Evolutionary conservation across 2,113 vertebrate species (phyloP), one percentile per base, ranked within the genome.

Genomic region (Varanus salvator): DNA sequence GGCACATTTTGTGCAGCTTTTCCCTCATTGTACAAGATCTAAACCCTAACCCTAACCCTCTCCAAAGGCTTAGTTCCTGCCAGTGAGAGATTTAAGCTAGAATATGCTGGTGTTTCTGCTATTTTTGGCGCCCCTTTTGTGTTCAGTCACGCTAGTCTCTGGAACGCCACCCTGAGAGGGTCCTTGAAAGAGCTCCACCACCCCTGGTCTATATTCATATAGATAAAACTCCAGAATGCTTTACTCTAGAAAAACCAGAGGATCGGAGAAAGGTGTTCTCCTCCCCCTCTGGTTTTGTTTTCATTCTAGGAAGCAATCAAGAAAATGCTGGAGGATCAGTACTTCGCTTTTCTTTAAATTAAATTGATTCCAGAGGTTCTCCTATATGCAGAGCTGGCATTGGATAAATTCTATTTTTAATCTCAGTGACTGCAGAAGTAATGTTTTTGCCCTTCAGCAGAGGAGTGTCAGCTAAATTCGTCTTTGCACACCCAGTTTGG

Each of bases 401-500:
- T 87, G 25, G 50, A 9, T 90, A 17, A 38, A 5, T 91, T 89
- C 82, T 60, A 1, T 82, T 91, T 94, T 94, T 87, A 69, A 66
- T 75, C 19, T 76, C 3, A 75, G 90, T 87, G 85, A 52, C 11
- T 60, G 25, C 27, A 48, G 6, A 86, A 87, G 80, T 68, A n/a
- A 88, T 25, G 21, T 88, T 93, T 77, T 6, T 93, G 80, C 15
- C 75, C 89, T 54, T 50, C 77, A 69, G 60, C 89, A 57, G 92
- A 87, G 93, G 81, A 90, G 12, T 60, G 85, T n/a, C 48, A 78
- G 86, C 87, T 85, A 44, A 85, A 90, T 91, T 84, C 91, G 80
- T 91, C 94, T 92, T 84, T 86, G 85, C 68, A 83, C 77, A 90
- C 75, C 88, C 23, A 1, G 9, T 89, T 4, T 12, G 89, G 78